Conservation (phyloP, 2,113 vertebrate genomes). For the Psilopogon haemacephalus region DNA sequence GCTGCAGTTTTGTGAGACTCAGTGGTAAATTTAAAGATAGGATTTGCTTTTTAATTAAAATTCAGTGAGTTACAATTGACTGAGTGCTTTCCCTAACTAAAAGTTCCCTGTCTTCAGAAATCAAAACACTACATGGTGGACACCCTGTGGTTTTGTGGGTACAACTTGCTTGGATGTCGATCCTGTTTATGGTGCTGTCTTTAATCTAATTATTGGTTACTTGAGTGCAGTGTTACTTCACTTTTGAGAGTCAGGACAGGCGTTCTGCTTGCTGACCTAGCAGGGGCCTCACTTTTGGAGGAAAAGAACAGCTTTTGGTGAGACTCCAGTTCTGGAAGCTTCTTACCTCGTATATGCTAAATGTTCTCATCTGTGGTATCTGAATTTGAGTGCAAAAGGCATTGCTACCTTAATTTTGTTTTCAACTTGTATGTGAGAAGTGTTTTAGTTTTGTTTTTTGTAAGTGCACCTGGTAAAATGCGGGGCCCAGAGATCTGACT, state of each 20-base stretch:
- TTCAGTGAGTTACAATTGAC: neutral
- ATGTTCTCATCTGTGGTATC: neutral
- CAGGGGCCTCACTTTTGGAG: neutral
- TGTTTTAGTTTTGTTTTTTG: neutral
- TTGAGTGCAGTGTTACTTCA: neutral
- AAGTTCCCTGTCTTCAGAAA: neutral
- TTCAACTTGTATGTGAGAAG: neutral
- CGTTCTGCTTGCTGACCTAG: neutral
- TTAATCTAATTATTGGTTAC: neutral
- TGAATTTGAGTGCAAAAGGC: neutral
- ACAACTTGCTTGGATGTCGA: neutral
- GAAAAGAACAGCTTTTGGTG: neutral
- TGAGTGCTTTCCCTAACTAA: neutral
- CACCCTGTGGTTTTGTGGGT: neutral
- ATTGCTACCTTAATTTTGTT: neutral
- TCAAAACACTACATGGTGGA: accelerated
- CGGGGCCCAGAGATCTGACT: neutral
- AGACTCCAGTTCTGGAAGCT: neutral
- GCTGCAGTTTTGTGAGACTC: neutral
- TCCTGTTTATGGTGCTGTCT: neutral
- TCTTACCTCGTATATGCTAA: neutral
- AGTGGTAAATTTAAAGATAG: neutral
- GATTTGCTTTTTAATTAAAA: neutral
- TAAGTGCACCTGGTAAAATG: neutral
- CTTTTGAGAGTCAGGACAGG: neutral